Evolutionary conservation across 2,797 vertebrate genomes (phyloP).

Genomic region (Salmo trutta): DNA sequence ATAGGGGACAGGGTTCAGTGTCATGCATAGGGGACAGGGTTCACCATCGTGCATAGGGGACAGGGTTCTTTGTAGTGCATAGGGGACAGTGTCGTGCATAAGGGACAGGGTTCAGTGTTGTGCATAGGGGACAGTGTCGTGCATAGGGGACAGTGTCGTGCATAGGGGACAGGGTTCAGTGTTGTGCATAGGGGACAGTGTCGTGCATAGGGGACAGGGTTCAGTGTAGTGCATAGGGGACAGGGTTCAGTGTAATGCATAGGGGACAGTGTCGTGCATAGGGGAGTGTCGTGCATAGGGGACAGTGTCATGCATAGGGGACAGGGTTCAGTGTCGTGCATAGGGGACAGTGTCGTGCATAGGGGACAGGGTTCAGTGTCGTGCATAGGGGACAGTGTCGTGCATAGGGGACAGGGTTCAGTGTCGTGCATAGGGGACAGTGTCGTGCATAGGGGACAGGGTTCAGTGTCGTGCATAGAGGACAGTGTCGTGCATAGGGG

Average conservation of each 20-base stretch:
- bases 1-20: neutral
- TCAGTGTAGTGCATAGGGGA: neutral
- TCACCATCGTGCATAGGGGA: neutral
- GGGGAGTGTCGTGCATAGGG: too few species aligned
- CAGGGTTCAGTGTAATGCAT: too few species aligned
- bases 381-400: neutral
- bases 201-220: neutral
- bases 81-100: too few species aligned
- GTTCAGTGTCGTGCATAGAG: neutral
- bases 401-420: neutral
- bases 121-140: too few species aligned
- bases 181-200: neutral
- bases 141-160: too few species aligned
- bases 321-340: neutral
- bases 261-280: too few species aligned
- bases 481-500: neutral
- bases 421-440: neutral
- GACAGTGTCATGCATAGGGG: neutral
- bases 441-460: neutral
- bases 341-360: too few species aligned
- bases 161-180: neutral
- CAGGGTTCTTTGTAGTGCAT: neutral
- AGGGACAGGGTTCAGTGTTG: too few species aligned
- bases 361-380: neutral
- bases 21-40: neutral